A percentile compares a stretch with the other conserved stretches of the same genome.
Evolutionary conservation across 2,797 vertebrate genomes (phyloP).

Genomic region (Manis crassicaudata): DNA sequence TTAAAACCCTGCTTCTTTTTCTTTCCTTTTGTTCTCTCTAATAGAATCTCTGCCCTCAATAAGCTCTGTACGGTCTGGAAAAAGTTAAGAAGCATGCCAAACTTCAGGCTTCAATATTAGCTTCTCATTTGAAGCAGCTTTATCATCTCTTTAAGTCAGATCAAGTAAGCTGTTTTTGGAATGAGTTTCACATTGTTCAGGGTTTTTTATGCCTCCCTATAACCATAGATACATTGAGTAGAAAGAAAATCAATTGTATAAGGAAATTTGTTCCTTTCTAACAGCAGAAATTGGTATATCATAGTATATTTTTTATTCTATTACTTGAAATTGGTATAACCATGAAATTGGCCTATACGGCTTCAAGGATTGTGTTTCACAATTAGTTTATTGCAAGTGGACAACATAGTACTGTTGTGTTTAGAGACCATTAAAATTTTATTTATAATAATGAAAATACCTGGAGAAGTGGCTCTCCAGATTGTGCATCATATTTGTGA

Average conservation of each 20-base stretch:
- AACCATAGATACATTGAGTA: background rate
- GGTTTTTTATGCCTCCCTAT: background rate
- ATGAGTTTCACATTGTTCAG: background rate
- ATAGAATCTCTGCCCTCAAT: background rate
- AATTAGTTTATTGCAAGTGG: background rate
- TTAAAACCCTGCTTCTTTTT: background rate
- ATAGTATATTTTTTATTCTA: background rate
- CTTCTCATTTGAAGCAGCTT: background rate
- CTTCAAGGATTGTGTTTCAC: background rate
- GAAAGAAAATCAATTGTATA: background rate
- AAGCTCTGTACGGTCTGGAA: background rate
- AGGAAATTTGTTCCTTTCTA: background rate
- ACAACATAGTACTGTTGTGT: background rate
- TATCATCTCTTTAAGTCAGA: slow-evolving; percentile 22
- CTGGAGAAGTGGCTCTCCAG: background rate
- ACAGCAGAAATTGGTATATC: background rate
- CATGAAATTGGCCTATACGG: background rate
- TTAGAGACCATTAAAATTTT: background rate
- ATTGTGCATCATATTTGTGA: background rate
- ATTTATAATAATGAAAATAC: background rate
- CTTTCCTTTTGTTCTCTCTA: background rate
- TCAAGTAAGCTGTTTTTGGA: background rate
- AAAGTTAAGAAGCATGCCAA: background rate
- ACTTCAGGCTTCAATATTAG: background rate
- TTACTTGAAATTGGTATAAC: background rate